phyloP scores from a whole-genome alignment of 2,797 vertebrate species.

The Anabas testudineus region DNA sequence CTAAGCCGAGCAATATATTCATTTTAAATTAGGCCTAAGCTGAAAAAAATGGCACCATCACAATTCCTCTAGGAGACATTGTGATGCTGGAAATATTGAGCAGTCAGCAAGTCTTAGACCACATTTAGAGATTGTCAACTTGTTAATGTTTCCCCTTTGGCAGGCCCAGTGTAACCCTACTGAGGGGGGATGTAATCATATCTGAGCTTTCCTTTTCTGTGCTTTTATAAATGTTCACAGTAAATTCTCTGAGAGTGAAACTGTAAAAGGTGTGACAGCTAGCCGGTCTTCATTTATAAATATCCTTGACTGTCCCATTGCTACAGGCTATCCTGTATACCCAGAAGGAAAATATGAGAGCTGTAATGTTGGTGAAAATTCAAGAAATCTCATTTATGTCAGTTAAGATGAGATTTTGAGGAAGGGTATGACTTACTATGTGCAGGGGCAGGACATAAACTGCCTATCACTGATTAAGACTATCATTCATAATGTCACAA shows the following conservation, averaged over 20 bases:
- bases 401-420: slow-evolving; percentile 19
- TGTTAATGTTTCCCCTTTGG: slow-evolving; percentile 52
- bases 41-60: slow-evolving; percentile 3
- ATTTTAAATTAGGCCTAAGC: background rate
- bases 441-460: slow-evolving; percentile 4
- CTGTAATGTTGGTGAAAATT: slow-evolving; percentile 16
- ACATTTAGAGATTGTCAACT: slow-evolving; percentile 45
- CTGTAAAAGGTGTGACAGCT: slow-evolving; percentile 38
- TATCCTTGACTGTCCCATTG: slow-evolving; percentile 68
- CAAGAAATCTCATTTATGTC: slow-evolving; percentile 17
- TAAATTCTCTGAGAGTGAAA: slow-evolving; percentile 31
- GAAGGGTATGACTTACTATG: background rate
- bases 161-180: slow-evolving; percentile 24
- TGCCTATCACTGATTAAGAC: slow-evolving; percentile 7
- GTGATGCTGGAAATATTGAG: slow-evolving; percentile 30
- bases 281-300: slow-evolving; percentile 43
- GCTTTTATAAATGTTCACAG: slow-evolving; percentile 49
- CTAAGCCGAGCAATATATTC: background rate
- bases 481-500: slow-evolving; percentile 10
- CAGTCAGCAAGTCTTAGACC: slow-evolving; percentile 33
- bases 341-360: slow-evolving; percentile 13
- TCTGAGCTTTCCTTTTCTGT: slow-evolving; percentile 30
- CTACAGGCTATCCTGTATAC: slow-evolving; percentile 50
- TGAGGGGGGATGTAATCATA: slow-evolving; percentile 61
- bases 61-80: slow-evolving; percentile 22